Evolutionary conservation across 2,888 invertebrate species (phyloP).

Genomic region (Argyra leucocephala): DNA sequence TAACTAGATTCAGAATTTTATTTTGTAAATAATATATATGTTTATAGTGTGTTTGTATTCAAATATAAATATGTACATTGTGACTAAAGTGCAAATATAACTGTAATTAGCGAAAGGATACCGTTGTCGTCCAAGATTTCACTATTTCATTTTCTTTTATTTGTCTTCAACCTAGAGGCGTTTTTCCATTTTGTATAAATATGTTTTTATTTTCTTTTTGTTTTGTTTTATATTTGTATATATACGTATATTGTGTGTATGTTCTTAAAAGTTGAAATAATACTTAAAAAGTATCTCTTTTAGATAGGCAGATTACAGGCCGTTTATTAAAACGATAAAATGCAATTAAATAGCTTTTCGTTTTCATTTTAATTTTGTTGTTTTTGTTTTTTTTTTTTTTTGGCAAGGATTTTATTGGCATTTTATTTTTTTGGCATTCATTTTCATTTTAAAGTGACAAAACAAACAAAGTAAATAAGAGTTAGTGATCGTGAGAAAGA

Average conservation of each 20-base stretch:
- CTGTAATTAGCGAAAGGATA: background rate
- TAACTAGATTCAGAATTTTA: no score
- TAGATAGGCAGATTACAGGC: background rate
- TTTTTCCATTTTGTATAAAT: background rate
- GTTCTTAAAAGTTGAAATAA: background rate
- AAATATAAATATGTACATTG: no score
- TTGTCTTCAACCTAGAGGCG: background rate
- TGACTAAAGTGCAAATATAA: background rate
- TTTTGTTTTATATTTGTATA: background rate
- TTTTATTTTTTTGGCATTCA: background rate
- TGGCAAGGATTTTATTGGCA: background rate
- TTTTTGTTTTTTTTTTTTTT: background rate
- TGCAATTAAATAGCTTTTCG: background rate
- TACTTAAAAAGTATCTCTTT: background rate
- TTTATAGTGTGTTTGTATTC: no score
- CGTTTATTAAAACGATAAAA: constrained; percentile 1
- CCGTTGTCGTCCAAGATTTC: background rate
- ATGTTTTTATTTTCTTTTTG: background rate
- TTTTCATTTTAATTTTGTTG: background rate
- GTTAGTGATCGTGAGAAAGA: no score
- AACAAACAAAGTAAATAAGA: background rate
- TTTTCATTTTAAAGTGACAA: constrained; percentile 1
- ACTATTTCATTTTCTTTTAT: no score
- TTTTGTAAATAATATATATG: no score
- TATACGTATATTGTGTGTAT: background rate